These are phyloP conservation scores for Mirza zaza DNA, from an alignment of 2,113 vertebrate species.

Conservation along the genomic window DNA sequence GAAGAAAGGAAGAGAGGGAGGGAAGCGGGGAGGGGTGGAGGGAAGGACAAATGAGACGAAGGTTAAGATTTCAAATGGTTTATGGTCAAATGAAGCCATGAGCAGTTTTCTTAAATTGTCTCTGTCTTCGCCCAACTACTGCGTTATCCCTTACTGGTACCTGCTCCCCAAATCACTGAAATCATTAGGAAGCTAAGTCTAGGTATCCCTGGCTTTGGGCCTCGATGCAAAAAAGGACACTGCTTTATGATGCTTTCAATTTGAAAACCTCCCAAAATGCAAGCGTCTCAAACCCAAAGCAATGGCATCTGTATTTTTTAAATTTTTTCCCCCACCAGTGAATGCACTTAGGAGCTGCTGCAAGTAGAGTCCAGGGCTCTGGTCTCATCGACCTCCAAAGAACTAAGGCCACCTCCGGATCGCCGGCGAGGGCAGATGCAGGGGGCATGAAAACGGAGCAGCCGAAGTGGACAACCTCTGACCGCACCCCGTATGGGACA, in stretches of 20 bases:
- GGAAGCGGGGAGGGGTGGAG: rapidly evolving
- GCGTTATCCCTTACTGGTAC: background rate
- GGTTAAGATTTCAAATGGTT: background rate
- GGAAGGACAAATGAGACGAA: too few species aligned
- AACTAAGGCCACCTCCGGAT: background rate
- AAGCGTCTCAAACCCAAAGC: background rate
- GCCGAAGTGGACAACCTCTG: rapidly evolving
- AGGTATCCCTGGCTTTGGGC: background rate
- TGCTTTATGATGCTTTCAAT: background rate
- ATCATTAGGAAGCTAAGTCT: background rate
- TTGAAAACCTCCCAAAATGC: background rate
- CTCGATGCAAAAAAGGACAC: background rate
- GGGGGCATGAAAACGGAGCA: rapidly evolving
- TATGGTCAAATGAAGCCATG: background rate
- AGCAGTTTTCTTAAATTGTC: background rate
- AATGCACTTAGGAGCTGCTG: background rate
- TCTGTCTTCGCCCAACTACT: background rate
- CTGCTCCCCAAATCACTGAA: background rate
- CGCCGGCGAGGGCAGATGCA: too few species aligned
- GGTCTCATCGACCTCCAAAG: background rate
- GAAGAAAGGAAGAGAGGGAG: background rate
- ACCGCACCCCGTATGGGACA: background rate
- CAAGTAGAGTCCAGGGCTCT: background rate
- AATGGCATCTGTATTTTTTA: background rate
- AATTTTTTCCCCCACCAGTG: background rate